Evolutionary conservation across 2,797 vertebrate species (phyloP).

Genomic region (Pipistrellus pygmaeus): DNA sequence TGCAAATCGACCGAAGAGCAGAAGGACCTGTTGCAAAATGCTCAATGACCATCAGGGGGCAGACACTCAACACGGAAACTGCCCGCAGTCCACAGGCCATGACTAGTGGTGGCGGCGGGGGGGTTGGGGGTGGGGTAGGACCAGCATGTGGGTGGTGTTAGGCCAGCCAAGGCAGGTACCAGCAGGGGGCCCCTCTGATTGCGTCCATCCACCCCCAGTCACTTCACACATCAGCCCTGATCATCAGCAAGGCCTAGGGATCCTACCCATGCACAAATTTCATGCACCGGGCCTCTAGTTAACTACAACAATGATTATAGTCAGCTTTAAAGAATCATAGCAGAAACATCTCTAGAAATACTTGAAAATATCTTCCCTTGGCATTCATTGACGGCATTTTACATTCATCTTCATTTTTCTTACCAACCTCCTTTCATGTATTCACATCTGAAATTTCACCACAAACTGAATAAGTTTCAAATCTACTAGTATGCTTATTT

Average conservation of each 20-base stretch:
- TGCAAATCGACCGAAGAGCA: too few relatives aligned
- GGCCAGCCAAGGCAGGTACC: too few relatives aligned
- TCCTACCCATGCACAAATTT: too few relatives aligned
- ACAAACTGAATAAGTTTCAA: background rate
- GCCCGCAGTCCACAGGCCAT: too few relatives aligned
- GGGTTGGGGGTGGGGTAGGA: too few relatives aligned
- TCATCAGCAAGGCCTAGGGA: too few relatives aligned
- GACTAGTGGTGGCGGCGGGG: too few relatives aligned
- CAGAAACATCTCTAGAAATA: background rate
- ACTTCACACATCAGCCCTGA: too few relatives aligned
- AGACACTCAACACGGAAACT: too few relatives aligned
- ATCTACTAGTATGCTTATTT: background rate
- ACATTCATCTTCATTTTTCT: background rate
- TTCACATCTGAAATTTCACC: slow-evolving; percentile 10
- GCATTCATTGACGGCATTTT: background rate
- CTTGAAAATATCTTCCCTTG: background rate
- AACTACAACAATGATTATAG: background rate
- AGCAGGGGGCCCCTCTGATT: too few relatives aligned
- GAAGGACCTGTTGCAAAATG: accelerated
- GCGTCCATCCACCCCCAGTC: accelerated
- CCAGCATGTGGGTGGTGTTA: accelerated
- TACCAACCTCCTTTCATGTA: background rate
- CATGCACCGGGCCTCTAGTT: background rate
- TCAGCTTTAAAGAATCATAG: slow-evolving; percentile 47
- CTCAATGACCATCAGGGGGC: too few relatives aligned